Evolutionary conservation across 2,888 invertebrate genomes (phyloP), one percentile per base, ranked within the genome.

Genomic region (Ecliptopera silaceata): DNA sequence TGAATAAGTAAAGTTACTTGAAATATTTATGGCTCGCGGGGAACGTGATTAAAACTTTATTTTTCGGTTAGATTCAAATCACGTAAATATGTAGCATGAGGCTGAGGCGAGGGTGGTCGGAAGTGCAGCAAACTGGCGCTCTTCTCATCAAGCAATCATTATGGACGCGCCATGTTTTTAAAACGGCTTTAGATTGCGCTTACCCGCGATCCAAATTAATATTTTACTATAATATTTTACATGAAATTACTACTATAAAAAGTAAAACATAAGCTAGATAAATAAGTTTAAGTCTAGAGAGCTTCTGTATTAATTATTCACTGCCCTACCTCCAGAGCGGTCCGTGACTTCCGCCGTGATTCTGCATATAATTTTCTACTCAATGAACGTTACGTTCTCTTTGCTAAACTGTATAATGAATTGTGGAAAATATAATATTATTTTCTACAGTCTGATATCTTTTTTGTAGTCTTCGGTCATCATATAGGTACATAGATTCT

Each of bases 351-450:
- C 72, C 77, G 74, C 69, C 89, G 90, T 90, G 90, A 84, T 86
- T 84, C 79, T 82, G 90, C 90, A 90, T 89, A 87, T 87, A 88
- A 89, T 88, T 88, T 87, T 82, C 82, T 78, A 79, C 87, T 89
- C 80, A 83, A 82, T 82, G 78, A 80, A 82, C 79, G 79, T 77
- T 51, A 49, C 50, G 56, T 62, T 59, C 58, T 64, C 61, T 63
- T 59, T 63, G 61, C 61, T 52, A 48, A 55, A 45, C 50, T 51
- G 52, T 59, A 61, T 64, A 61, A 60, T 61, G 58, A 66, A 63
- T 63, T 42, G 57, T 45, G 56, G 58, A 58, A 59, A 59, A 62
- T 62, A 36, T 32, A 56, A 63, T n/a, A 57, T 34, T 36, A 17
- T 59, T 48, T 59, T 13, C 1, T 49, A 46, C 42, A 50, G 31